Percentiles rank a stretch among this genome's conserved stretches.
Evolutionary conservation across 2,888 invertebrate species (phyloP).

Genomic region (Hybos culiciformis): DNA sequence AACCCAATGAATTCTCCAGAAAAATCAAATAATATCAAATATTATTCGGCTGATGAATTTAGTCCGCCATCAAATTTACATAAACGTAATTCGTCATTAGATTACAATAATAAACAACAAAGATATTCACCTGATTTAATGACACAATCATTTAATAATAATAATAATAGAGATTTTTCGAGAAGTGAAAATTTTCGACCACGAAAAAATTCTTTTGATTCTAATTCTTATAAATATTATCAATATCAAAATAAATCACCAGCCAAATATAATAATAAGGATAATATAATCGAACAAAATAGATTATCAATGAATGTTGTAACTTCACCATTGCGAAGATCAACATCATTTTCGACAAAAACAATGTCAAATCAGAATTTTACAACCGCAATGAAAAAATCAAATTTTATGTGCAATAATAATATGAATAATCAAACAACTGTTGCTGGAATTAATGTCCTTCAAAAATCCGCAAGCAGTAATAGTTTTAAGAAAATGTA

Average conservation of each 20-base stretch:
- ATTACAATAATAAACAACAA: no score
- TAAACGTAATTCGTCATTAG: conserved; percentile 18
- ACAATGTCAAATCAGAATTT: conserved; percentile 24
- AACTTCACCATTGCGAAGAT: conserved; percentile 45
- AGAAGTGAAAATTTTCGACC: conserved; percentile 34
- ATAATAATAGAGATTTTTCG: conserved; percentile 25
- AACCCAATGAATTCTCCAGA: conserved; percentile 21
- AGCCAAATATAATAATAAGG: conserved; percentile 17
- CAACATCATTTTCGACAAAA: conserved; percentile 49
- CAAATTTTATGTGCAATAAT: no score
- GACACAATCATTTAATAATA: conserved; percentile 4
- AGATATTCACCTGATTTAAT: no score
- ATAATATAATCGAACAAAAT: conserved; percentile 12
- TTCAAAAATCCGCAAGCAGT: conserved; percentile 35
- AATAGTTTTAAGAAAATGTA: conserved; percentile 32
- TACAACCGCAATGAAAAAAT: no score
- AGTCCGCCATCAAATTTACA: conserved; percentile 31
- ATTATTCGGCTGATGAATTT: conserved; percentile 25
- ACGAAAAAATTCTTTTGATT: conserved; percentile 35
- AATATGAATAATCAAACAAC: not conserved
- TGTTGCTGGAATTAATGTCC: conserved; percentile 14
- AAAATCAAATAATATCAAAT: conserved; percentile 13
- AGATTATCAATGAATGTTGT: no score
- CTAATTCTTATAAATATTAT: conserved; percentile 15
- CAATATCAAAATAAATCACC: conserved; percentile 15